A percentile compares a stretch with the other conserved stretches of the same genome.
These are phyloP conservation scores for Yponomeuta malinellus DNA, from an alignment of 2,888 invertebrate species.

Conservation along the genomic window DNA sequence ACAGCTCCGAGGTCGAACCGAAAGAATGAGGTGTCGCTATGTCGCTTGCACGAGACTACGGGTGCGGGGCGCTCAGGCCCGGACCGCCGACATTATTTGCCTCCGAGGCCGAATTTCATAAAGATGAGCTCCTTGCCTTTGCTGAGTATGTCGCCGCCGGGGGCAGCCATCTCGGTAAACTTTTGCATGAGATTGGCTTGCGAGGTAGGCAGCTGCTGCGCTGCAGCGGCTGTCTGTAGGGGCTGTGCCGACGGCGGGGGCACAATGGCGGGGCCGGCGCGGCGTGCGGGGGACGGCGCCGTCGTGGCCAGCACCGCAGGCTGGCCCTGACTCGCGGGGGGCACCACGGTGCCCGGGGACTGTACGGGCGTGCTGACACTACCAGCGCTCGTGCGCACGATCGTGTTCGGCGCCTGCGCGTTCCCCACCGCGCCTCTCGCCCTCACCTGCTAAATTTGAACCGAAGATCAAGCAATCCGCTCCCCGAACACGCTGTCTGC, in stretches of 20 bases:
- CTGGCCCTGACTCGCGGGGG: constrained; percentile 19
- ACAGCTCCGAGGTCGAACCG: constrained; percentile 18
- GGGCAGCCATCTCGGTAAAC: constrained; percentile 90
- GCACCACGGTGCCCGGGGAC: constrained; percentile 45
- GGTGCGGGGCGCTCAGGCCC: constrained; percentile 28
- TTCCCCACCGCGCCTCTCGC: constrained; percentile 68
- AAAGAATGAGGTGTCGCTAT: constrained; percentile 23
- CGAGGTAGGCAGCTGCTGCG: constrained; percentile 63
- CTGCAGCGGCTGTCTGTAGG: constrained; percentile 32
- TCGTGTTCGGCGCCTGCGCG: constrained; percentile 65
- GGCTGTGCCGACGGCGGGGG: constrained; percentile 67
- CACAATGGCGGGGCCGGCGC: constrained; percentile 58
- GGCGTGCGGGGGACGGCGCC: constrained; percentile 55
- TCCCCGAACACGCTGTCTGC: neutral
- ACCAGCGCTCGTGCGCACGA: constrained; percentile 80
- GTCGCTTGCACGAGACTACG: constrained; percentile 20
- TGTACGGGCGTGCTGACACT: constrained; percentile 63
- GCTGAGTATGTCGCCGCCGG: constrained; percentile 92
- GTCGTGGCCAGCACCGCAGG: constrained; percentile 31
- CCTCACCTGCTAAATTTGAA: constrained; percentile 55
- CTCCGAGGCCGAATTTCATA: constrained; percentile 94
- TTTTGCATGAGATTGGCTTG: constrained; percentile 91
- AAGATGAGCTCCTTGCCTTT: constrained; percentile 96
- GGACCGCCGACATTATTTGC: constrained; percentile 76
- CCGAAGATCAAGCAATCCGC: constrained; percentile 12